Percentiles rank a stretch among this genome's conserved stretches.
Conservation (phyloP, 1,140 invertebrate genomes). For the Melanaphis sacchari region DNA sequence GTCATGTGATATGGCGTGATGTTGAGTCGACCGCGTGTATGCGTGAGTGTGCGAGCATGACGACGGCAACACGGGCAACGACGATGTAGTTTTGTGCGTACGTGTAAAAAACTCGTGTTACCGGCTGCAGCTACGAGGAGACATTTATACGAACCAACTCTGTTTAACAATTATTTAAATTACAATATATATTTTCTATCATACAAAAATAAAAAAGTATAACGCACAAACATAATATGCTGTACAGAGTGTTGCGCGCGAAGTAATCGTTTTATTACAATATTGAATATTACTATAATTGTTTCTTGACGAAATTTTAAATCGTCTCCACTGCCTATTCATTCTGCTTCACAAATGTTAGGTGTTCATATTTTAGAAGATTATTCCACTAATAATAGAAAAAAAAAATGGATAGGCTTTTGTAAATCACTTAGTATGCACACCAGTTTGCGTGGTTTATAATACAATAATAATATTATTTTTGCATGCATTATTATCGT, state of each 20-base stretch:
- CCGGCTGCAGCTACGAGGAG: neutral
- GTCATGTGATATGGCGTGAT: conserved; percentile 54
- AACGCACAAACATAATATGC: neutral
- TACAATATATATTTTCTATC: neutral
- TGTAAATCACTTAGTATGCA: neutral
- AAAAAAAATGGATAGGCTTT: neutral
- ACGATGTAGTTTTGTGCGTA: neutral
- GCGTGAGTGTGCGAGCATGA: neutral
- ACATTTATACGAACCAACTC: neutral
- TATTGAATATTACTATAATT: neutral
- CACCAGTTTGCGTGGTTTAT: neutral
- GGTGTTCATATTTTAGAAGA: no score
- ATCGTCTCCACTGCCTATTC: no score
- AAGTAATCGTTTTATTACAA: neutral
- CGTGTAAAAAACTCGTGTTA: neutral
- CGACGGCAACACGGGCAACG: neutral
- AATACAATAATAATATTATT: neutral
- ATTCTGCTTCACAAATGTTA: neutral
- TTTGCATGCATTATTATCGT: neutral
- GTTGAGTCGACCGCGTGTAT: neutral
- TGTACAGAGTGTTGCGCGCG: neutral
- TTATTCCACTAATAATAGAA: no score
- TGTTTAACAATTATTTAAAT: neutral
- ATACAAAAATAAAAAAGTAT: no score
- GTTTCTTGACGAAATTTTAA: neutral